Conservation (phyloP, 2,797 vertebrate genomes). For the Apogon talboti region DNA sequence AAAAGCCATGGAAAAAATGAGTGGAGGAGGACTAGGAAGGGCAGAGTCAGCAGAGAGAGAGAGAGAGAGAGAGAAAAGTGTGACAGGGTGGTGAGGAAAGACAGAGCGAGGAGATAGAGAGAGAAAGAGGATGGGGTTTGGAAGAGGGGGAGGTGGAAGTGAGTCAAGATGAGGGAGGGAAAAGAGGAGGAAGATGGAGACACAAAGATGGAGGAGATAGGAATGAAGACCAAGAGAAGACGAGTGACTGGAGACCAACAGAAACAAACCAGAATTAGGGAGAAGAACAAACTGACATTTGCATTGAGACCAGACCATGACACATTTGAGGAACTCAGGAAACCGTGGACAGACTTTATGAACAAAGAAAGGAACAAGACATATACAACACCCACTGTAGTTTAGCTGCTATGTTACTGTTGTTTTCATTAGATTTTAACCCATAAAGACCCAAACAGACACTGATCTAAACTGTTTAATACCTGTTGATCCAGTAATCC, state of each 20-base stretch:
- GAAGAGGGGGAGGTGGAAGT: not conserved
- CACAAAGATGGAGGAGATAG: not conserved
- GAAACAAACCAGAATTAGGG: too few species aligned
- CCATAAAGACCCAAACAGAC: too few species aligned
- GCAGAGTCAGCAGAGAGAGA: constrained; percentile 85
- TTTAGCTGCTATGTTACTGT: too few species aligned
- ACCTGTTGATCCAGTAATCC: too few species aligned
- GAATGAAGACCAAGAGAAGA: not conserved
- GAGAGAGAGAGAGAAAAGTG: constrained; percentile 64
- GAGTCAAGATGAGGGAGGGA: not conserved
- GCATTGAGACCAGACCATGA: too few species aligned
- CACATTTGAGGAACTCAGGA: too few species aligned
- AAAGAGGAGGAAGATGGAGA: not conserved
- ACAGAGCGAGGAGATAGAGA: not conserved
- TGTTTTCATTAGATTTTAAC: too few species aligned
- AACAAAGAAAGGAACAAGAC: too few species aligned
- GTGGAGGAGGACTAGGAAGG: constrained; percentile 83
- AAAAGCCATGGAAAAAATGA: constrained; percentile 89
- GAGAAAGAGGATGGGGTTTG: not conserved
- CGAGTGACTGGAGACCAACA: constrained; percentile 1
- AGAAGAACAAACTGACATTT: not conserved
- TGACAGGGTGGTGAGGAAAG: constrained; percentile 53
- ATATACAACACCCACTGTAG: too few species aligned
- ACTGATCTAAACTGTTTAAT: too few species aligned
- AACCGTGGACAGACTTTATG: too few species aligned